phyloP scores from a whole-genome alignment of 1,140 invertebrate genomes.

The Drosophila auraria region DNA sequence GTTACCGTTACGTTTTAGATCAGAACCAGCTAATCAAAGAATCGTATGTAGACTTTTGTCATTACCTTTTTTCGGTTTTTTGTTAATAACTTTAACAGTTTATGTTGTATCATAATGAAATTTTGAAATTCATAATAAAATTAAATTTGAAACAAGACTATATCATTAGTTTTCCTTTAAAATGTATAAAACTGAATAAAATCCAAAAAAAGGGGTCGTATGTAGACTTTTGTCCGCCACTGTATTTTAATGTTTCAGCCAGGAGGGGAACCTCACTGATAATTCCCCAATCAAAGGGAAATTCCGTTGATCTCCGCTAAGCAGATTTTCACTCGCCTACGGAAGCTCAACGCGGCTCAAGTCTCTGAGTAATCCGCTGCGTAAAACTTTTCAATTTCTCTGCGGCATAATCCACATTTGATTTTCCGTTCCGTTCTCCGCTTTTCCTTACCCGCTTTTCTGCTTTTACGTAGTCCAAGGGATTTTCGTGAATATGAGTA shows the following conservation, averaged over 20 bases:
- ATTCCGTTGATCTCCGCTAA: conserved; percentile 47
- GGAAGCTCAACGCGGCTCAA: conserved; percentile 32
- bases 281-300: conserved; percentile 29
- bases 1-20: too few relatives aligned
- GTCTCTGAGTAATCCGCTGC: conserved; percentile 39
- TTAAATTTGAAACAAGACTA: too few relatives aligned
- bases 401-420: conserved; percentile 26
- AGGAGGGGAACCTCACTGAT: neutral
- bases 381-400: conserved; percentile 45
- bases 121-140: too few relatives aligned
- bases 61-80: too few relatives aligned
- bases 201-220: too few relatives aligned
- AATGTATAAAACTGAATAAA: too few relatives aligned
- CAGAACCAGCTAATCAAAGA: too few relatives aligned
- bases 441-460: conserved; percentile 41
- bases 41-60: too few relatives aligned
- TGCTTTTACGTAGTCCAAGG: conserved; percentile 25
- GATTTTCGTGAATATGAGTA: conserved; percentile 11
- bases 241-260: conserved; percentile 6
- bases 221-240: too few relatives aligned
- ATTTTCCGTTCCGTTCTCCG: conserved; percentile 20
- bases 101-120: too few relatives aligned
- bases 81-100: too few relatives aligned
- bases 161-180: too few relatives aligned
- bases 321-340: conserved; percentile 37